These are phyloP conservation scores for Stegana nigrithorax DNA, from an alignment of 2,888 invertebrate species.

Conservation along the genomic window DNA sequence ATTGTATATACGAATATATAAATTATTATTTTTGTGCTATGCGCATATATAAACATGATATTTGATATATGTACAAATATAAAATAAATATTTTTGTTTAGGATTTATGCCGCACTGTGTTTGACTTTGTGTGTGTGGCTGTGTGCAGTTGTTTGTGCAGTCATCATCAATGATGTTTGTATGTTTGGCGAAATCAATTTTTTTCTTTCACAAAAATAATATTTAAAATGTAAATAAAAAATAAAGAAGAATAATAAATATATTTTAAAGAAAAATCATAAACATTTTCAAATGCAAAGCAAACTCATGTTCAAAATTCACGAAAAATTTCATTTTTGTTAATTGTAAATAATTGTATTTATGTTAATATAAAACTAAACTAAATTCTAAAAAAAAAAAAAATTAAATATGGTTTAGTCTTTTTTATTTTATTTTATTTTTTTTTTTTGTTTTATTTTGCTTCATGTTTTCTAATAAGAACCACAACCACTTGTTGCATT, in stretches of 20 bases:
- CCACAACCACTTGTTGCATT: slow-evolving; percentile 68
- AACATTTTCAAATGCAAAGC: slow-evolving; percentile 29
- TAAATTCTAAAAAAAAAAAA: slow-evolving; percentile 11
- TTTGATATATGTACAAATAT: too few species aligned
- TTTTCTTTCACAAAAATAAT: not conserved
- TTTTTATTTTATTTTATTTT: too few species aligned
- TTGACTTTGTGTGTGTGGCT: not conserved
- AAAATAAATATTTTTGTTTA: too few species aligned
- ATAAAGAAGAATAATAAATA: slow-evolving; percentile 11
- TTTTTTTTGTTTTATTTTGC: not conserved
- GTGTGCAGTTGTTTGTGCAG: not conserved
- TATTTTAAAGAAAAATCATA: slow-evolving; percentile 18
- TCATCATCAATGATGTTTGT: not conserved
- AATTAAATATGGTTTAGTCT: slow-evolving; percentile 20
- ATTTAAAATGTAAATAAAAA: slow-evolving; percentile 4
- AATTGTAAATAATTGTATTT: slow-evolving; percentile 10
- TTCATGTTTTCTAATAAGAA: slow-evolving; percentile 57
- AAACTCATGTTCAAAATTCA: slow-evolving; percentile 48
- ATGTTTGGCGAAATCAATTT: not conserved
- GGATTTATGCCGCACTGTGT: not conserved
- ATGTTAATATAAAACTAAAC: slow-evolving; percentile 1
- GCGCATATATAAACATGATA: not conserved
- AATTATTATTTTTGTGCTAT: slow-evolving; percentile 21
- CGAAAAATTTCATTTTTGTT: slow-evolving; percentile 58
- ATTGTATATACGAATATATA: slow-evolving; percentile 37